Percentiles rank a stretch among this genome's conserved stretches.
These are phyloP conservation scores for Pseudomyrmex pallidus DNA, from an alignment of 1,140 invertebrate genomes.

Conservation along the genomic window DNA sequence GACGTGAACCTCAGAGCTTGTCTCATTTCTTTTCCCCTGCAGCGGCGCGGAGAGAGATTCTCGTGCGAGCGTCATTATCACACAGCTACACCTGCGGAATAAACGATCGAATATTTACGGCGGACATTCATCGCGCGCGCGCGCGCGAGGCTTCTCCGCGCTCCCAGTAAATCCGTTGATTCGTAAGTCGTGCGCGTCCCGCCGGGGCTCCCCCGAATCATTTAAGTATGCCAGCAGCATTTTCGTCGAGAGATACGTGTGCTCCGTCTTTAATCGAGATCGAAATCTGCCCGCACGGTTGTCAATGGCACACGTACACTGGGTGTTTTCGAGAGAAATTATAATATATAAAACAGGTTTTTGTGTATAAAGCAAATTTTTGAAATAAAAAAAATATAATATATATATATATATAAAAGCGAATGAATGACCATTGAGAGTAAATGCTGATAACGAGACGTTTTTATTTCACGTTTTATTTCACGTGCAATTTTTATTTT, in stretches of 20 bases:
- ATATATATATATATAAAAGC: background rate
- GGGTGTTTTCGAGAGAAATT: background rate
- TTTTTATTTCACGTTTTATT: background rate
- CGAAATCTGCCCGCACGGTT: constrained; percentile 65
- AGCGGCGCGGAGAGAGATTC: background rate
- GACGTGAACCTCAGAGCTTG: constrained; percentile 4
- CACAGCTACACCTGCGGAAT: constrained; percentile 70
- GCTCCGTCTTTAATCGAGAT: constrained; percentile 76
- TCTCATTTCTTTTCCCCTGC: constrained; percentile 53
- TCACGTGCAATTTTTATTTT: background rate
- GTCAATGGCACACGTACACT: constrained; percentile 52
- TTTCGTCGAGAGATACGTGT: constrained; percentile 72
- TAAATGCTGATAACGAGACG: background rate
- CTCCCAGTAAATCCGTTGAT: constrained; percentile 63
- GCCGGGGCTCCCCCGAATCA: constrained; percentile 56
- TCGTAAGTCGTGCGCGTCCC: constrained; percentile 70
- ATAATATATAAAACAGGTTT: constrained; percentile 10
- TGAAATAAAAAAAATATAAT: no score
- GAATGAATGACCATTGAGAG: background rate
- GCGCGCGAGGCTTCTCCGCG: constrained; percentile 21
- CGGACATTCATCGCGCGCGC: constrained; percentile 50
- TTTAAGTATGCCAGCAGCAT: constrained; percentile 71
- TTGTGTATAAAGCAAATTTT: no score
- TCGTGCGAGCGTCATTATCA: constrained; percentile 66
- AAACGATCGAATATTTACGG: constrained; percentile 69